Evolutionary conservation across 2,113 vertebrate genomes (phyloP).

Genomic region (Solea solea): DNA sequence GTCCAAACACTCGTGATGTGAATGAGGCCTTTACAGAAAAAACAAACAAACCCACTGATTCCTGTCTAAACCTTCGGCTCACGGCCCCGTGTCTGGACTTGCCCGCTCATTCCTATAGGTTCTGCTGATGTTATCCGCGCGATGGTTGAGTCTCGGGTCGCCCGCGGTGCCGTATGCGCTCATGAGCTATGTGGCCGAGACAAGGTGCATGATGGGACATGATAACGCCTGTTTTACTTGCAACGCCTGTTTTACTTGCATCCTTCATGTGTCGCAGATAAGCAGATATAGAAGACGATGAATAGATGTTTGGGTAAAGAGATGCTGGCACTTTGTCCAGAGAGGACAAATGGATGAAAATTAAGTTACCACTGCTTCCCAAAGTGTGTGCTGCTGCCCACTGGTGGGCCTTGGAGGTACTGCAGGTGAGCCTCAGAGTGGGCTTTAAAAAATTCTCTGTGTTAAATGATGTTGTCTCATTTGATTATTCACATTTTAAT

Average conservation of each 20-base stretch:
- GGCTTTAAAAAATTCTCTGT: too few species aligned
- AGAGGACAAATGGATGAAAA: too few species aligned
- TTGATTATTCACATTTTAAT: too few species aligned
- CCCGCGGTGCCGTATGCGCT: not conserved
- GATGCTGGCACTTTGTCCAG: too few species aligned
- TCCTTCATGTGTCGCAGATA: not conserved
- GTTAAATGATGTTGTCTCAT: too few species aligned
- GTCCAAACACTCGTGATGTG: slow-evolving; percentile 54
- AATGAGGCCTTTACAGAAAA: not conserved
- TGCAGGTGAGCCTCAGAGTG: too few species aligned
- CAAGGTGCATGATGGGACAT: slow-evolving; percentile 8
- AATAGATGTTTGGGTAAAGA: not conserved
- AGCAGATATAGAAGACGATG: not conserved
- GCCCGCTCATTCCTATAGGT: slow-evolving; percentile 42
- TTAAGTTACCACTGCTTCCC: too few species aligned
- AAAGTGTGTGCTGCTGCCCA: too few species aligned
- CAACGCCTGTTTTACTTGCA: too few species aligned
- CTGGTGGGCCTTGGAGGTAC: too few species aligned
- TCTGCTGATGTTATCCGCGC: slow-evolving; percentile 52
- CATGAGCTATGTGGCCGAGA: not conserved
- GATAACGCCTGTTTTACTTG: not conserved
- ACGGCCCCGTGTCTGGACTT: slow-evolving; percentile 37
- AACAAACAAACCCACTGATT: too few species aligned
- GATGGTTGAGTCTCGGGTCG: slow-evolving; percentile 14
- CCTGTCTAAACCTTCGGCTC: not conserved